Conservation (phyloP, 2,888 invertebrate species). For the Chouioia cunea region DNA sequence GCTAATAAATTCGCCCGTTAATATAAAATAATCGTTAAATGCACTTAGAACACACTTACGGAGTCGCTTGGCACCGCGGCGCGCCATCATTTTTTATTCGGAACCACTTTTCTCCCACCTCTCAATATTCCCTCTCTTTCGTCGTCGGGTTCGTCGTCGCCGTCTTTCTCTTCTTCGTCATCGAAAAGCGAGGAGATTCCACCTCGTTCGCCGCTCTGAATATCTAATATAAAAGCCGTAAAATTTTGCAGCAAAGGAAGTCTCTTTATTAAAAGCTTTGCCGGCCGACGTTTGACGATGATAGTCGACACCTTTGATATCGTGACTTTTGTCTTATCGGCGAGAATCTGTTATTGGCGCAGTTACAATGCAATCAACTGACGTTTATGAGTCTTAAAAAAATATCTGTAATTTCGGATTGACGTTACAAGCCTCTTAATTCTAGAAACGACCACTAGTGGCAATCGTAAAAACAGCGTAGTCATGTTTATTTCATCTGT, state of each 20-base stretch:
- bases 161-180: constrained; percentile 5
- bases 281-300: constrained; percentile 36
- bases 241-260: constrained; percentile 17
- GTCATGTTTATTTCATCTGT: too few species aligned
- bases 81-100: constrained; percentile 59
- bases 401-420: background rate
- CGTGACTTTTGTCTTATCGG: constrained; percentile 28
- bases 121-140: constrained; percentile 40
- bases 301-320: constrained; percentile 32
- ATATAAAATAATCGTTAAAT: constrained; percentile 67
- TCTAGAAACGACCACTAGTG: constrained; percentile 19
- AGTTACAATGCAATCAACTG: too few species aligned
- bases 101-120: constrained; percentile 55
- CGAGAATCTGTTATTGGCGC: constrained; percentile 1
- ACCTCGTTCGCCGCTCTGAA: constrained; percentile 21
- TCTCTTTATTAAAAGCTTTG: constrained; percentile 24
- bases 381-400: too few species aligned
- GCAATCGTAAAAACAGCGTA: constrained; percentile 17
- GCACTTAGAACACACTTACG: constrained; percentile 64
- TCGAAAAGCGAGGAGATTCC: constrained; percentile 21
- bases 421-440: constrained; percentile 20
- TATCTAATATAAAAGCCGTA: constrained; percentile 41
- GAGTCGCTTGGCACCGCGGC: constrained; percentile 56
- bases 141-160: background rate
- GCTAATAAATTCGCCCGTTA: constrained; percentile 64